These are phyloP conservation scores for Leptoteleia sp. DNA, from an alignment of 1,140 invertebrate genomes.

Conservation along the genomic window DNA sequence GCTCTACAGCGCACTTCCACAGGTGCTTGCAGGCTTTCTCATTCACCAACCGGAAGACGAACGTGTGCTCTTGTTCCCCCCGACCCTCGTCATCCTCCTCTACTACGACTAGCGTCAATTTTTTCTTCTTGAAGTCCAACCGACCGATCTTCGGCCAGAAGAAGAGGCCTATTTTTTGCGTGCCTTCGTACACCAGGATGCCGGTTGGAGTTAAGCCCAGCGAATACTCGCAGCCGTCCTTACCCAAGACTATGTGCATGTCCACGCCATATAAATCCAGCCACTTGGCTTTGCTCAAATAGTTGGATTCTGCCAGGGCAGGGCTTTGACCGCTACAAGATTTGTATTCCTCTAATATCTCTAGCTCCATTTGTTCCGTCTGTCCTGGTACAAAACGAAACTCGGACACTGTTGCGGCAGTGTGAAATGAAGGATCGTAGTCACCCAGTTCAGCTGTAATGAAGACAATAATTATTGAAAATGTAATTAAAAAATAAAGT, in stretches of 20 bases:
- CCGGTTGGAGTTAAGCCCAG: constrained; percentile 98
- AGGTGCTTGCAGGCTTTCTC: constrained; percentile 99
- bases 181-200: constrained; percentile 97
- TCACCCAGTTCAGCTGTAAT: constrained; percentile 96
- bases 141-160: constrained; percentile 98
- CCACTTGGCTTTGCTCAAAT: constrained; percentile 97
- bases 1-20: constrained; percentile 99
- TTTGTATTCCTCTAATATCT: constrained; percentile 94
- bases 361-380: constrained; percentile 95
- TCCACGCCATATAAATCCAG: constrained; percentile 98
- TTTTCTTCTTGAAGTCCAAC: constrained; percentile 97
- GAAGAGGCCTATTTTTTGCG: constrained; percentile 98
- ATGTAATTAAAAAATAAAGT: too few species aligned
- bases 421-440: constrained; percentile 94
- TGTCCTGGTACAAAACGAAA: constrained; percentile 97
- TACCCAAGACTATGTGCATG: constrained; percentile 96
- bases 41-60: constrained; percentile 90
- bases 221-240: constrained; percentile 97
- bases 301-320: constrained; percentile 95
- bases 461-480: background rate
- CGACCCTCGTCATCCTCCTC: constrained; percentile 97
- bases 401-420: constrained; percentile 97
- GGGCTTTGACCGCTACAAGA: constrained; percentile 91
- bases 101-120: constrained; percentile 95
- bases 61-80: constrained; percentile 94